Conservation (phyloP, 1,140 invertebrate species). For the Drusus annulatus region DNA sequence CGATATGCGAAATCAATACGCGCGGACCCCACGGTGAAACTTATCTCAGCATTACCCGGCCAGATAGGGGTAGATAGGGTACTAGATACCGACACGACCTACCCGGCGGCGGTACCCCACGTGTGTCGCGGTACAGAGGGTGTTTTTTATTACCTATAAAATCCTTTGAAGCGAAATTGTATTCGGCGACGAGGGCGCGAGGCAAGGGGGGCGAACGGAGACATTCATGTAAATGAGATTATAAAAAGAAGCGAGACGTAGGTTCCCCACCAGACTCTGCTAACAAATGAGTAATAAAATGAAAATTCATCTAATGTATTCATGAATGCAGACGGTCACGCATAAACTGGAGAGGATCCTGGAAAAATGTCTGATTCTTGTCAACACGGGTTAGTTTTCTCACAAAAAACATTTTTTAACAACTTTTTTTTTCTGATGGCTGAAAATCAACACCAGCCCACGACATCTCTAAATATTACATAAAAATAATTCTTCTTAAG, state of each 20-base stretch:
- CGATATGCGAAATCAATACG: constrained; percentile 59
- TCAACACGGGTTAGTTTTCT: background rate
- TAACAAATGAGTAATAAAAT: constrained; percentile 59
- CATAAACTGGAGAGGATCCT: constrained; percentile 47
- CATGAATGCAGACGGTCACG: constrained; percentile 57
- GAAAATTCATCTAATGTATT: constrained; percentile 58
- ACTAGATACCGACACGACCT: no score
- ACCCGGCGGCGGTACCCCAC: background rate
- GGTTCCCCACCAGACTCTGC: constrained; percentile 44
- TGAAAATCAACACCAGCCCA: no score
- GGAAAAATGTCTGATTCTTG: constrained; percentile 46
- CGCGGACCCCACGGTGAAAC: constrained; percentile 38
- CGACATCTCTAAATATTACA: no score
- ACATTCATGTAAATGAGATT: constrained; percentile 60
- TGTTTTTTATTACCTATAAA: constrained; percentile 60
- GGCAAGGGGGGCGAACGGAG: constrained; percentile 46
- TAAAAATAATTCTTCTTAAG: no score
- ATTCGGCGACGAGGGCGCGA: constrained; percentile 43
- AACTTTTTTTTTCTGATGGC: no score
- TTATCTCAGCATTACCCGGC: constrained; percentile 43
- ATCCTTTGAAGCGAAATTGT: constrained; percentile 60
- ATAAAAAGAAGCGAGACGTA: constrained; percentile 55
- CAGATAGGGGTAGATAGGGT: background rate
- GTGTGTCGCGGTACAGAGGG: constrained; percentile 46
- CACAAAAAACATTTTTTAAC: no score